Evolutionary conservation across 2,797 vertebrate genomes (phyloP).

Genomic region (Cuniculus paca): DNA sequence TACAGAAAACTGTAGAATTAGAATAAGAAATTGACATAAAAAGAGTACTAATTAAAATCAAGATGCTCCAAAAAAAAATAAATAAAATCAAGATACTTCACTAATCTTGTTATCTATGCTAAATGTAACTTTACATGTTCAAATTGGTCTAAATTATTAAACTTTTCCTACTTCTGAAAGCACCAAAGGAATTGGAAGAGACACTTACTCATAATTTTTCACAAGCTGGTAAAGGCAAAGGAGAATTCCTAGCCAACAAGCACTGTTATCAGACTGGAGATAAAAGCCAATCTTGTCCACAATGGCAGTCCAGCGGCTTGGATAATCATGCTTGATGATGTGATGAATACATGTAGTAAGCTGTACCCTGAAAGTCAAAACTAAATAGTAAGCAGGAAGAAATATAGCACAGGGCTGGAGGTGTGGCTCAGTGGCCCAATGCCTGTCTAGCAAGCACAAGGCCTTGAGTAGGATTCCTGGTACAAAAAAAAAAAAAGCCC

Average conservation of each 20-base stretch:
- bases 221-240: slow-evolving; percentile 99
- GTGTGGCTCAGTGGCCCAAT: background rate
- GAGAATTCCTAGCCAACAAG: slow-evolving; percentile 97
- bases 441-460: background rate
- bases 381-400: slow-evolving; percentile 52
- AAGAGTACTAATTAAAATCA: slow-evolving; percentile 58
- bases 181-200: slow-evolving; percentile 48
- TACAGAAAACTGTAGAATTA: background rate
- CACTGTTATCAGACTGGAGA: slow-evolving; percentile 98
- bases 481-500: background rate
- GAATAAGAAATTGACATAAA: slow-evolving; percentile 30
- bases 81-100: slow-evolving; percentile 63
- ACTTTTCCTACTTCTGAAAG: slow-evolving; percentile 64
- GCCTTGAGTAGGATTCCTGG: background rate
- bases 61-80: no score
- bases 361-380: slow-evolving; percentile 93
- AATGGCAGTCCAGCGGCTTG: slow-evolving; percentile 97
- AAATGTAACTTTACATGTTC: slow-evolving; percentile 51
- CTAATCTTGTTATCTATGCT: background rate
- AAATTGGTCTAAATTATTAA: slow-evolving; percentile 28
- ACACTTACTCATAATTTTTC: slow-evolving; percentile 99
- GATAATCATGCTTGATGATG: slow-evolving; percentile 99
- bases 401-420: background rate
- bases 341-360: slow-evolving; percentile 99
- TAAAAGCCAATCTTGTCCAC: slow-evolving; percentile 99